Percentiles rank a stretch among this genome's conserved stretches.
phyloP scores from a whole-genome alignment of 2,113 vertebrate genomes.

The Coregonus clupeaformis region DNA sequence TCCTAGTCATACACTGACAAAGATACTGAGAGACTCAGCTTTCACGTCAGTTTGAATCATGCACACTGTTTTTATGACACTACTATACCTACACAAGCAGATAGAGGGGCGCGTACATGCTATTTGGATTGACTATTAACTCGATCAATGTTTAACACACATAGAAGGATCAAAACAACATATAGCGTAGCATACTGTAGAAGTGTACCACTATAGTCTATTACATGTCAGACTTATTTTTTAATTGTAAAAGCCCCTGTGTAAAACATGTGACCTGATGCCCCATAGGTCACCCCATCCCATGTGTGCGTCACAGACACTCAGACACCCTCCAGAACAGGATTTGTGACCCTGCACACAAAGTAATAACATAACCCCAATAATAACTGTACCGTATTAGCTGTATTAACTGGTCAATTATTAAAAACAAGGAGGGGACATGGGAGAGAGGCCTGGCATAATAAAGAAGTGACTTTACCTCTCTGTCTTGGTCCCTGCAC shows the following conservation, averaged over 20 bases:
- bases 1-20: neutral
- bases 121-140: neutral
- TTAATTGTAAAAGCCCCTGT: neutral
- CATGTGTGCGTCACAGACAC: constrained; percentile 9
- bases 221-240: neutral
- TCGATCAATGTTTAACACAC: neutral
- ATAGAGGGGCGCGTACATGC: too few relatives aligned
- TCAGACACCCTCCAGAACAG: constrained; percentile 19
- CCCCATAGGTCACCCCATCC: neutral
- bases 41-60: neutral
- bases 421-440: constrained; percentile 29
- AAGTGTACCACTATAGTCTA: neutral
- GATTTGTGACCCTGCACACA: constrained; percentile 21
- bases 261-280: neutral
- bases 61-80: neutral
- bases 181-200: neutral
- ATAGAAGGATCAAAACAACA: neutral
- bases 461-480: constrained; percentile 35
- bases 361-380: constrained; percentile 21
- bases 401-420: constrained; percentile 43
- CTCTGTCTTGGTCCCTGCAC: constrained; percentile 48
- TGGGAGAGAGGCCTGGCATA: constrained; percentile 22
- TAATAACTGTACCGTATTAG: constrained; percentile 33
- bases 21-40: neutral
- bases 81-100: neutral